phyloP scores from a whole-genome alignment of 2,888 invertebrate genomes.

The Acleris sparsana region DNA sequence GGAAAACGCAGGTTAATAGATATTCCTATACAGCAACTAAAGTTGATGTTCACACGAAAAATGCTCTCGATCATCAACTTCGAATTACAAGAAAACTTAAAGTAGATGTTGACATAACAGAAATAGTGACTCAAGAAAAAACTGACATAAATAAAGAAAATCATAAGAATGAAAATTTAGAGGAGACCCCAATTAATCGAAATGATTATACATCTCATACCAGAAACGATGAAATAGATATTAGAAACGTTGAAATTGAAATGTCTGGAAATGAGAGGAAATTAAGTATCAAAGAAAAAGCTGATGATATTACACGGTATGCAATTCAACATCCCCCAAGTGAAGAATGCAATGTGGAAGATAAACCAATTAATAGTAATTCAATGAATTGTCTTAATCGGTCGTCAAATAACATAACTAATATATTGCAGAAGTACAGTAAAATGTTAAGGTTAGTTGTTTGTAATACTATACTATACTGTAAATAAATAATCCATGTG shows the following conservation, averaged over 20 bases:
- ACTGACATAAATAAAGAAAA: constrained; percentile 23
- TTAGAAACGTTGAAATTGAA: neutral
- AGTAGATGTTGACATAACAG: constrained; percentile 64
- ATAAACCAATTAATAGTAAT: neutral
- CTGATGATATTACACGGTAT: neutral
- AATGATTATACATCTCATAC: neutral
- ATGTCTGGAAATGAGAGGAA: neutral
- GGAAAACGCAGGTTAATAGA: constrained; percentile 44
- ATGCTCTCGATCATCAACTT: constrained; percentile 48
- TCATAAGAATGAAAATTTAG: neutral
- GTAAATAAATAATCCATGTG: neutral
- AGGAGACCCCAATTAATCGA: constrained; percentile 34
- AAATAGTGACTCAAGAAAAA: constrained; percentile 48
- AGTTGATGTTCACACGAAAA: constrained; percentile 54
- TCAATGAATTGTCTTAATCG: neutral
- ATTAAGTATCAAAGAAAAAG: neutral
- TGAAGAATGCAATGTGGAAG: neutral
- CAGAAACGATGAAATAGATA: no score
- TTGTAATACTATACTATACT: neutral
- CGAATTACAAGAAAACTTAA: constrained; percentile 60
- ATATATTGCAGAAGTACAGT: constrained; percentile 63
- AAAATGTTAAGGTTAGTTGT: constrained; percentile 53
- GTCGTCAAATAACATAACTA: constrained; percentile 41
- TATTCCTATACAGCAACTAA: constrained; percentile 56
- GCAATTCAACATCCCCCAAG: neutral